phyloP scores from a whole-genome alignment of 2,113 vertebrate genomes.

The Cryptotis parvus region DNA sequence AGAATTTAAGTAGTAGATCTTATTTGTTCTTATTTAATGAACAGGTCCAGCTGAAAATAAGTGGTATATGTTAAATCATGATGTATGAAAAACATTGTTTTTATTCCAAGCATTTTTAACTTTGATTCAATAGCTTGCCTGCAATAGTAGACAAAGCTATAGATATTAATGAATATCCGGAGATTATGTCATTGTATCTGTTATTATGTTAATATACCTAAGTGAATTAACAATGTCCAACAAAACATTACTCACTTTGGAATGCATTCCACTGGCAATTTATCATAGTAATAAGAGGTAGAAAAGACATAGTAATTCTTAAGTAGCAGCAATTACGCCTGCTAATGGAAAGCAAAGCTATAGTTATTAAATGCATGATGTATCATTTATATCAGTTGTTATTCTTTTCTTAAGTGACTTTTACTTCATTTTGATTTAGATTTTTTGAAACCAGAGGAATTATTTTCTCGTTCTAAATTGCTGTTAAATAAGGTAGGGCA shows the following conservation, averaged over 20 bases:
- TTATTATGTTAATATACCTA: constrained; percentile 49
- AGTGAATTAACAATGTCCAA: constrained; percentile 49
- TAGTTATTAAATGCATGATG: neutral
- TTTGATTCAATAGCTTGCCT: constrained; percentile 6
- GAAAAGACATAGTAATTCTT: neutral
- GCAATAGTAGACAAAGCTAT: neutral
- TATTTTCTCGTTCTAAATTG: neutral
- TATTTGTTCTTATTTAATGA: constrained; percentile 2
- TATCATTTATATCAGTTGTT: neutral
- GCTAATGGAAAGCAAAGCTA: constrained; percentile 39
- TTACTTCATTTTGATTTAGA: neutral
- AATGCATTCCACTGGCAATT: neutral
- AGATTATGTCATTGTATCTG: constrained; percentile 55
- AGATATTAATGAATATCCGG: constrained; percentile 25
- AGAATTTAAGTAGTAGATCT: neutral
- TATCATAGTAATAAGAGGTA: constrained; percentile 26
- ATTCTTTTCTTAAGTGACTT: neutral
- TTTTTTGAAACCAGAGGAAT: neutral
- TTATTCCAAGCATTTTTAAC: constrained; percentile 7
- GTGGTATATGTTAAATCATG: neutral
- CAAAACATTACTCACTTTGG: constrained; percentile 46
- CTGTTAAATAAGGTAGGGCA: neutral
- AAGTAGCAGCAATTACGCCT: constrained; percentile 24
- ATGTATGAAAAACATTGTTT: neutral
- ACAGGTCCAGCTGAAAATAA: neutral